A percentile compares a stretch with the other conserved stretches of the same genome.
Conservation (phyloP, 2,113 vertebrate species). For the Cryptomyrus ogoouensis region DNA sequence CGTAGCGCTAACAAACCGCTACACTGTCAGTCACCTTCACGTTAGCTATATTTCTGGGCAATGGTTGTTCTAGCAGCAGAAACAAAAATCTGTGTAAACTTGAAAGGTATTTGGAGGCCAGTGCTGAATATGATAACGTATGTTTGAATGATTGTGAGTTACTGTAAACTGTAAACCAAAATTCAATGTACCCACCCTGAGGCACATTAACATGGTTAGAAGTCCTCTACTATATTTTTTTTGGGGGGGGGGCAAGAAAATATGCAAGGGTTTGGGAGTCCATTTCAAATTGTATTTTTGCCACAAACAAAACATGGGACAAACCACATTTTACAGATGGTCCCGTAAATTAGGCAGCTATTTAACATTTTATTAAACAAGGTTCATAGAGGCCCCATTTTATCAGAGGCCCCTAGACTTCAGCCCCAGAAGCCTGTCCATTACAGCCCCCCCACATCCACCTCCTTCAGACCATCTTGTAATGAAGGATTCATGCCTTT, state of each 20-base stretch:
- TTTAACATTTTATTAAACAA: background rate
- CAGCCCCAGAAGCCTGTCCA: background rate
- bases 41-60: background rate
- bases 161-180: background rate
- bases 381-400: background rate
- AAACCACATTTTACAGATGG: background rate
- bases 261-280: background rate
- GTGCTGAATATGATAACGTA: background rate
- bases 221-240: background rate
- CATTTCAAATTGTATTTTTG: background rate
- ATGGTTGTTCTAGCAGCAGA: background rate
- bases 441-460: background rate
- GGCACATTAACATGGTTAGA: background rate
- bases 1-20: background rate
- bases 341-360: background rate
- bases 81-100: background rate
- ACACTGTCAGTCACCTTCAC: background rate
- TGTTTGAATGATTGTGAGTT: background rate
- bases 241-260: background rate
- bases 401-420: background rate
- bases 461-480: background rate
- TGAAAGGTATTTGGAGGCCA: background rate
- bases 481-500: background rate
- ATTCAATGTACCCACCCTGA: background rate
- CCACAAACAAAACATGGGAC: background rate